Base-by-base conservation (phyloP, 1,140 invertebrate species). In the Lasioglossum baleicum region DNA sequence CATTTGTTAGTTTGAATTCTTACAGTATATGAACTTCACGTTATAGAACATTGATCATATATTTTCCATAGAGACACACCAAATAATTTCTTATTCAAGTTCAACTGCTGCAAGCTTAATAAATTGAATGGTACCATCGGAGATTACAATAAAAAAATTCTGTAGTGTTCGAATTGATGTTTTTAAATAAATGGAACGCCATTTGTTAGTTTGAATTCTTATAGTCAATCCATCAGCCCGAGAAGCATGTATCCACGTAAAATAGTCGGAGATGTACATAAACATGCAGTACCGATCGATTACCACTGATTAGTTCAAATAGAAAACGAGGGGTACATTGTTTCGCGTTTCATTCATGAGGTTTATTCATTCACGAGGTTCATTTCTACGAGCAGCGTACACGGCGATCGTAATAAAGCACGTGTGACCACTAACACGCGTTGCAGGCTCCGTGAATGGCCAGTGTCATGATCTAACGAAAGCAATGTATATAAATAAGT, bases 331-430 rank as follows among this genome's bases (percentile, higher is more conserved):
- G 17, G 26, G n/a, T 17, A 35, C 51, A 40, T 48, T 60, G 66
- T 60, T 22, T 61, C 53, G 11, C 11, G 56, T 10, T 71, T 11
- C 53, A 77, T 83, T 82, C 48, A 82, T 61, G 44, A 20, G 51
- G 8, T 8, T 26, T 66, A 44, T 77, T 77, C 44, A 83, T 83
- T 83, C 53, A 82, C 20, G 2, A 67, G 44, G 42, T 71, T 76
- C 31, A 83, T 73, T 72, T 63, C 42, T 5, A 48, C 60, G 6
- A 66, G 26, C 26, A 1, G 17, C 48, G 53, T 58, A 42, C 15
- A 20, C 17, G 22, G 22, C 35, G 44, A 35, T 40, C 44, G 75
- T 4, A 53, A 61, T 77, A 42, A 77, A 44, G 15, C 63, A 13
- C 35, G 65, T 48, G n/a, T 69, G 56, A 31, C 48, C 13, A 67